These are phyloP conservation scores for Hymenopus coronatus DNA, from an alignment of 2,888 invertebrate species.

Conservation along the genomic window DNA sequence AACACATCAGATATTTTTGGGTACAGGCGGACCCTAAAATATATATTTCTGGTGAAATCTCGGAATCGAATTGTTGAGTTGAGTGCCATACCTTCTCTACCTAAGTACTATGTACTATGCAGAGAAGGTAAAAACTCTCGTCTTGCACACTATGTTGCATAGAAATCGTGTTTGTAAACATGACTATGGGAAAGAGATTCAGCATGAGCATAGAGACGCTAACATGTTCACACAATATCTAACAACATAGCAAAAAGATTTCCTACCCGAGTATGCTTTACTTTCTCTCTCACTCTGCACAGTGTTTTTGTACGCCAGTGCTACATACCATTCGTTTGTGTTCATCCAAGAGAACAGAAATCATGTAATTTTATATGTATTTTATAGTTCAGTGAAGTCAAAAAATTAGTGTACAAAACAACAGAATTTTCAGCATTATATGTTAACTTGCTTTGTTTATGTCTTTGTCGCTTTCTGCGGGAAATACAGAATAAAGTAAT, in stretches of 20 bases:
- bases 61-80: too few relatives aligned
- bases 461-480: too few relatives aligned
- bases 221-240: neutral
- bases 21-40: too few relatives aligned
- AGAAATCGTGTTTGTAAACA: too few relatives aligned
- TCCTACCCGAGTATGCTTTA: neutral
- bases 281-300: neutral
- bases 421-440: neutral
- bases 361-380: neutral
- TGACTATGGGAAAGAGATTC: neutral
- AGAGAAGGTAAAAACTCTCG: too few relatives aligned
- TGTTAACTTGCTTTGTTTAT: too few relatives aligned
- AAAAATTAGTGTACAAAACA: neutral
- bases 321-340: neutral
- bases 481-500: too few relatives aligned
- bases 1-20: too few relatives aligned
- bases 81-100: too few relatives aligned
- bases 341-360: neutral
- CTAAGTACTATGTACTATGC: too few relatives aligned
- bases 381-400: neutral
- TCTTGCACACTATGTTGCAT: too few relatives aligned
- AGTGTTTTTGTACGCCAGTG: neutral
- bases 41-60: too few relatives aligned
- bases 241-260: neutral
- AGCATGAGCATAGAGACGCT: neutral